phyloP scores from a whole-genome alignment of 2,797 vertebrate genomes.

The Phyllotis vaccarum region DNA sequence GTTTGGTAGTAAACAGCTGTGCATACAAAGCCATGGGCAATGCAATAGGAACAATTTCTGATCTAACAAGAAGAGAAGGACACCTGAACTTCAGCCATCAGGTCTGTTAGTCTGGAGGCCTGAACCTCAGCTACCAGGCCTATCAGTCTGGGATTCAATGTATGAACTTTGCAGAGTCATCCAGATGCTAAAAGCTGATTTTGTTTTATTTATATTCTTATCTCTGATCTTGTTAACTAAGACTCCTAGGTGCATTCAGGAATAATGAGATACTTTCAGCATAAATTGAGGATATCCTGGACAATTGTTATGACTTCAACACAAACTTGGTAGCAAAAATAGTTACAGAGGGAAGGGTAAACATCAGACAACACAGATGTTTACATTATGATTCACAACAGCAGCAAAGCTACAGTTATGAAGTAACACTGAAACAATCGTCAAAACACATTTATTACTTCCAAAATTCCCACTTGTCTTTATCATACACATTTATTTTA shows the following conservation, averaged over 20 bases:
- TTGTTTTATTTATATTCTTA: conserved; percentile 29
- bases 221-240: conserved; percentile 9
- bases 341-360: background rate
- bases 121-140: background rate
- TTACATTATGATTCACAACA: too few relatives aligned
- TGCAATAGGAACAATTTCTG: background rate
- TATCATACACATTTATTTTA: background rate
- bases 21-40: background rate
- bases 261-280: conserved; percentile 24
- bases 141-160: background rate
- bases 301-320: conserved; percentile 13
- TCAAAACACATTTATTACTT: conserved; percentile 26
- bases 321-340: conserved; percentile 14
- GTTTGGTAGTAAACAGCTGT: background rate
- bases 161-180: background rate
- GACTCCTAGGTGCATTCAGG: background rate
- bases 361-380: too few relatives aligned
- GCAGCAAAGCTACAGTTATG: too few relatives aligned
- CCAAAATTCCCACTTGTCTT: background rate
- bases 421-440: too few relatives aligned
- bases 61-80: background rate
- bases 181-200: background rate
- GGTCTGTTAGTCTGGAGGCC: background rate
- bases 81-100: background rate
- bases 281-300: background rate